Percentiles rank a stretch among this genome's conserved stretches.
Conservation (phyloP, 1,140 invertebrate genomes). For the Megathymus violae region DNA sequence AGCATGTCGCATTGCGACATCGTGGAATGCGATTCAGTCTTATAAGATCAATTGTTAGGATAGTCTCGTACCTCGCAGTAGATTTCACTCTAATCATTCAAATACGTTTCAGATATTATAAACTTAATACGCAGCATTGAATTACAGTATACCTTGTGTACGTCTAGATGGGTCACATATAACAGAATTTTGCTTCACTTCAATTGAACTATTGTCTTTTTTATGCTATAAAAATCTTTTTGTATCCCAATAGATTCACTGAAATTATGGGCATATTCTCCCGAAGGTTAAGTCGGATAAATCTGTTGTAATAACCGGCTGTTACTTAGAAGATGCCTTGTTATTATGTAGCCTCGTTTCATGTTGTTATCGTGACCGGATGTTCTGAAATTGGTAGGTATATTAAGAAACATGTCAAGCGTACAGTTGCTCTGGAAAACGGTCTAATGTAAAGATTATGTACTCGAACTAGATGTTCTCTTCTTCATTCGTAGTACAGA, state of each 20-base stretch:
- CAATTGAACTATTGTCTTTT: no score
- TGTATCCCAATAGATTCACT: not conserved
- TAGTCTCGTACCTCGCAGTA: no score
- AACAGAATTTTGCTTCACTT: no score
- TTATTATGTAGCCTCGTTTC: not conserved
- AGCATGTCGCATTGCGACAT: no score
- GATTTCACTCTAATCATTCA: no score
- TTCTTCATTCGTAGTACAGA: not conserved
- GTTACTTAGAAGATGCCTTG: not conserved
- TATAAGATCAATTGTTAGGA: no score
- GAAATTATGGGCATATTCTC: not conserved
- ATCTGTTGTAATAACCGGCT: slow-evolving; percentile 6
- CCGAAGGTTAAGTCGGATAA: slow-evolving; percentile 10
- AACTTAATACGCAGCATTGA: no score
- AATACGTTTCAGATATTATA: no score
- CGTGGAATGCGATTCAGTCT: no score
- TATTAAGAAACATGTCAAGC: not conserved
- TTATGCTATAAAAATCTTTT: no score
- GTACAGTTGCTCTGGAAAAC: not conserved
- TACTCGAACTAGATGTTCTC: not conserved
- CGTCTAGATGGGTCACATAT: no score
- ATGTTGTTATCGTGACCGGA: slow-evolving; percentile 12
- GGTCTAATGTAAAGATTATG: not conserved
- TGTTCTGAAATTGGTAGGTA: slow-evolving; percentile 5
- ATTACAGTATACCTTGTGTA: no score